Percentiles rank a stretch among this genome's conserved stretches.
These are phyloP conservation scores for Mus minutoides DNA, from an alignment of 2,797 vertebrate species.

Conservation along the genomic window DNA sequence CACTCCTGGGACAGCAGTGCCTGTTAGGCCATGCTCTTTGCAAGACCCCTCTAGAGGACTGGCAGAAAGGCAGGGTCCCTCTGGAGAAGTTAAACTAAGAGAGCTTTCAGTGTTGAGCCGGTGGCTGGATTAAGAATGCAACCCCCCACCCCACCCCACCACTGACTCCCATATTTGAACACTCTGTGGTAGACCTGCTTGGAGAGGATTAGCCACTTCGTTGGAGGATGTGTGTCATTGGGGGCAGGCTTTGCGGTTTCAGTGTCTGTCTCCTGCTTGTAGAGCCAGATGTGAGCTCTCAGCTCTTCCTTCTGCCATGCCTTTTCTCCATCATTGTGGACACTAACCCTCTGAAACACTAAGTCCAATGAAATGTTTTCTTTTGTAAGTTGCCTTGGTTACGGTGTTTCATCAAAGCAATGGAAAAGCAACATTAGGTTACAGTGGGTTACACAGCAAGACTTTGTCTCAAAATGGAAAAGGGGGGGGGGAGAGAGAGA, in stretches of 20 bases:
- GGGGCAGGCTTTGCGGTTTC: neutral
- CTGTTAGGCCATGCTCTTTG: neutral
- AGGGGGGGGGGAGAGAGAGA: neutral
- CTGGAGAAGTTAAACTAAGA: conserved; percentile 42
- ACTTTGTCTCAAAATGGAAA: neutral
- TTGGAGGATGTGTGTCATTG: neutral
- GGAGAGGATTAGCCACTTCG: neutral
- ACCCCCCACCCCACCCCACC: rapidly evolving
- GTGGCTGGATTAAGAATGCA: neutral
- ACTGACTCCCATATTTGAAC: neutral
- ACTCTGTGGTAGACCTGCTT: neutral
- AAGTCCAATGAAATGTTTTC: neutral
- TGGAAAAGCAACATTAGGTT: no score
- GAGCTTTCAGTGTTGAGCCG: neutral
- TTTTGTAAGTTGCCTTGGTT: neutral
- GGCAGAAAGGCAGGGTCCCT: neutral
- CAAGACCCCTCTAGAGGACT: neutral
- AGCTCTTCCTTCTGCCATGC: neutral
- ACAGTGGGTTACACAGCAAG: neutral
- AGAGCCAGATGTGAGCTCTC: neutral
- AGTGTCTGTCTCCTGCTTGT: neutral
- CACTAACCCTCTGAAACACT: neutral
- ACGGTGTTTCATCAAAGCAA: neutral
- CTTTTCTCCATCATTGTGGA: neutral
- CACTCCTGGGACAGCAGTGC: neutral